These are phyloP conservation scores for Amphiprion clarkii DNA, from an alignment of 2,797 vertebrate genomes.

Conservation along the genomic window DNA sequence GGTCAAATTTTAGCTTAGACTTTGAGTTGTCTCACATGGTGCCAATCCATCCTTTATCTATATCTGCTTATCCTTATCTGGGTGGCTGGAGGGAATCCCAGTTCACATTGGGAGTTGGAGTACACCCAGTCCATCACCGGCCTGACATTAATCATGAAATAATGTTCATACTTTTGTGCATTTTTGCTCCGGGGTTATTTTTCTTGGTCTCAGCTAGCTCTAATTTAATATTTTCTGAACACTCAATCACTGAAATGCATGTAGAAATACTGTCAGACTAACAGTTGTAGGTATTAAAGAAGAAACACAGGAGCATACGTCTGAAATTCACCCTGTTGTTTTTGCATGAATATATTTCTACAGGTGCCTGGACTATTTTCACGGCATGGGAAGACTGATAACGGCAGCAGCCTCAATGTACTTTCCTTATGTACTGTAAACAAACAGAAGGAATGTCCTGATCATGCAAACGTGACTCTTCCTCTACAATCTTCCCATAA, in stretches of 20 bases:
- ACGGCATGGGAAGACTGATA: neutral
- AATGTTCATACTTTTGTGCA: neutral
- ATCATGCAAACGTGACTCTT: constrained; percentile 50
- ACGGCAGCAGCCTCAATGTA: neutral
- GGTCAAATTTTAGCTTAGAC: neutral
- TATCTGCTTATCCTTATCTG: neutral
- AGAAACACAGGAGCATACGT: neutral
- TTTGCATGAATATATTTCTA: neutral
- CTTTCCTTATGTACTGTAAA: constrained; percentile 56
- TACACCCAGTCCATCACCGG: neutral
- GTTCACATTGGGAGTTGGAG: neutral
- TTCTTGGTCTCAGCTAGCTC: neutral
- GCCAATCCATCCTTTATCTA: neutral
- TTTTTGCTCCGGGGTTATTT: neutral
- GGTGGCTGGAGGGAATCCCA: neutral
- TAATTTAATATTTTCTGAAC: neutral
- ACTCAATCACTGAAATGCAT: neutral
- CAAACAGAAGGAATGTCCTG: constrained; percentile 62
- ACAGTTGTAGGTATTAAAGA: neutral
- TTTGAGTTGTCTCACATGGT: neutral
- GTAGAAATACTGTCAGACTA: neutral
- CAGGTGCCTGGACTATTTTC: neutral
- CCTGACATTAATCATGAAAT: neutral
- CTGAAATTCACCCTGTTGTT: neutral
- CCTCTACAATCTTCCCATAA: constrained; percentile 38